Evolutionary conservation across 2,797 vertebrate genomes (phyloP), one percentile per base, ranked within the genome.

Genomic region (Eutrigla gurnardus): DNA sequence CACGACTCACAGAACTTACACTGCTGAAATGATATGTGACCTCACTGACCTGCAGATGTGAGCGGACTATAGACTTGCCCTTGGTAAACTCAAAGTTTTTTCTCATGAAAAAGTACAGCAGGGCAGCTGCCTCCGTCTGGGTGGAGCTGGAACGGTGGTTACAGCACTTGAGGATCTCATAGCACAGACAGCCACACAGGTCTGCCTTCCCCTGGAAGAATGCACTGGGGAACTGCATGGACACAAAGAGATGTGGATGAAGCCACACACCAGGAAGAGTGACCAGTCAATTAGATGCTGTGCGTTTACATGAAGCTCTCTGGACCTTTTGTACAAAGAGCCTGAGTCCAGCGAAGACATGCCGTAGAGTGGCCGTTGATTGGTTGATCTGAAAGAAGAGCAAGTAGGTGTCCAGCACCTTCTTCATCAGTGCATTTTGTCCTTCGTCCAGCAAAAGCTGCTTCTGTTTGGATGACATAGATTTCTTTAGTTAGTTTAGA

Each of bases 81-180:
- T 98, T 98, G 75, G 98, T 98, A 87, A 97, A 99, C 87, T 99
- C 98, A 93, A 99, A 99, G 90, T 99, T 99, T 86, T 97, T 98
- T 78, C 98, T 96, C 98, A 99, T 99, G 94, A 99, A 96, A 86
- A 99, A 97, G 86, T 99, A 99, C 9, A 99, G 96, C 81, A 99
- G 95, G 17, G 98, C 98, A 4, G 97, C 96, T 0, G 98, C 98
- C 82, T 99, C 97, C 0, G 88, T 99, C 92, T 99, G 98, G 15
- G 98, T 99, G 58, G 95, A 97, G 88, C 96, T 96, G 75, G 97
- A 98, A 63, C 97, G 96, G 62, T 99, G 97, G 92, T 99, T 99
- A 84, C 98, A 99, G 78, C 98, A 99, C 91, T 98, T 99, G 50
- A 99, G 95, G 91, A 99, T 97, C 92, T 99, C 98, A 6, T 98